Conservation (phyloP, 2,888 invertebrate species). For the Rutpela maculata region DNA sequence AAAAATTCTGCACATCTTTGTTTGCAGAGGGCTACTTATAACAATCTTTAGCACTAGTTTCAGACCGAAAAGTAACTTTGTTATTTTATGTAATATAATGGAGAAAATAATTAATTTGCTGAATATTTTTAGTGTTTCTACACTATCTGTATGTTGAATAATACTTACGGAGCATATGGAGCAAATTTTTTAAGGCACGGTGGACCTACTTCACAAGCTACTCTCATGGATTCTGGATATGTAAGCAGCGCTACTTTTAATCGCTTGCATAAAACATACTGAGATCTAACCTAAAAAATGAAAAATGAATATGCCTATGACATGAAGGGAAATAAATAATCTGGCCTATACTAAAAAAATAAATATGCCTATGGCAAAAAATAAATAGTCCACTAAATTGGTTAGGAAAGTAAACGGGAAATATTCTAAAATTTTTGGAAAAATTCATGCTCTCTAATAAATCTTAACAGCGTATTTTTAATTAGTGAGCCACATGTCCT, state of each 20-base stretch:
- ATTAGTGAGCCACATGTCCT: too few relatives aligned
- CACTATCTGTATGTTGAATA: too few relatives aligned
- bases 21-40: too few relatives aligned
- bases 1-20: too few relatives aligned
- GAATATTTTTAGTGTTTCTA: too few relatives aligned
- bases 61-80: too few relatives aligned
- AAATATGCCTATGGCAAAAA: not conserved
- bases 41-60: too few relatives aligned
- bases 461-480: too few relatives aligned
- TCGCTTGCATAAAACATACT: conserved; percentile 80
- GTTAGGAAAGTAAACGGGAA: not conserved
- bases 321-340: conserved; percentile 24
- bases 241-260: conserved; percentile 84
- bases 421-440: not conserved
- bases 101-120: too few relatives aligned
- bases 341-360: not conserved
- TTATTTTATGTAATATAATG: too few relatives aligned
- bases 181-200: conserved; percentile 79
- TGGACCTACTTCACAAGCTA: conserved; percentile 87
- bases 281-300: conserved; percentile 74
- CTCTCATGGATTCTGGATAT: conserved; percentile 90
- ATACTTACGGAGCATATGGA: conserved; percentile 70
- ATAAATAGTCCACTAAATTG: not conserved
- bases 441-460: not conserved
- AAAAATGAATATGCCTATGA: conserved; percentile 21